phyloP scores from a whole-genome alignment of 2,113 vertebrate genomes.

The Thunnus maccoyii region DNA sequence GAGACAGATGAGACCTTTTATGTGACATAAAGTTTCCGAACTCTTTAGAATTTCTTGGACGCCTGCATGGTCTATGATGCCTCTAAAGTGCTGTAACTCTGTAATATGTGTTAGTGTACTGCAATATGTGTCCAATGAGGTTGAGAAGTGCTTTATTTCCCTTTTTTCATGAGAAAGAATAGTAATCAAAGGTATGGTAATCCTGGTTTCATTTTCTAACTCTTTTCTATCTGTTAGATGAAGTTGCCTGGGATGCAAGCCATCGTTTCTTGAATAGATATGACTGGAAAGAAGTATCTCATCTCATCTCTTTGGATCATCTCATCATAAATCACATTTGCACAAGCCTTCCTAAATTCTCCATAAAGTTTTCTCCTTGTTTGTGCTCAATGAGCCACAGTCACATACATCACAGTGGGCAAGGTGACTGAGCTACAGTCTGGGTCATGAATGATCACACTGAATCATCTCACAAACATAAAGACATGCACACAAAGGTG shows the following conservation, averaged over 20 bases:
- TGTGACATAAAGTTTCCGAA: background rate
- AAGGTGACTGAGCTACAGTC: constrained; percentile 73
- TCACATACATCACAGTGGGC: constrained; percentile 62
- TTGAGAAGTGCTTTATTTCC: background rate
- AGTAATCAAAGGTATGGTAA: background rate
- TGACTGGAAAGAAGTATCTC: background rate
- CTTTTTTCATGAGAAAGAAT: background rate
- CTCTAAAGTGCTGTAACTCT: background rate
- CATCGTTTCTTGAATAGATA: constrained; percentile 14
- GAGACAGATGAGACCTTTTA: constrained; percentile 1
- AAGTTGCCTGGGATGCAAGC: constrained; percentile 15
- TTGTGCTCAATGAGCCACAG: constrained; percentile 60
- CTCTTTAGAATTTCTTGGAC: background rate
- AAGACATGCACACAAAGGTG: constrained; percentile 1
- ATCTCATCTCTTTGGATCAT: constrained; percentile 26
- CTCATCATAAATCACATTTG: constrained; percentile 56
- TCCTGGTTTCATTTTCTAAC: background rate
- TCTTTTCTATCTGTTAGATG: background rate
- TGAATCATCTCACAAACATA: constrained; percentile 44
- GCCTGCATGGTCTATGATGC: background rate
- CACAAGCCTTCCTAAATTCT: constrained; percentile 46
- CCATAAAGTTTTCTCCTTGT: constrained; percentile 58
- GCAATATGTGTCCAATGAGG: background rate
- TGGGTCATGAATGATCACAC: constrained; percentile 67
- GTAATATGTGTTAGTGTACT: background rate